Conservation (phyloP, 2,113 vertebrate species). For the Kobus ellipsiprymnus region DNA sequence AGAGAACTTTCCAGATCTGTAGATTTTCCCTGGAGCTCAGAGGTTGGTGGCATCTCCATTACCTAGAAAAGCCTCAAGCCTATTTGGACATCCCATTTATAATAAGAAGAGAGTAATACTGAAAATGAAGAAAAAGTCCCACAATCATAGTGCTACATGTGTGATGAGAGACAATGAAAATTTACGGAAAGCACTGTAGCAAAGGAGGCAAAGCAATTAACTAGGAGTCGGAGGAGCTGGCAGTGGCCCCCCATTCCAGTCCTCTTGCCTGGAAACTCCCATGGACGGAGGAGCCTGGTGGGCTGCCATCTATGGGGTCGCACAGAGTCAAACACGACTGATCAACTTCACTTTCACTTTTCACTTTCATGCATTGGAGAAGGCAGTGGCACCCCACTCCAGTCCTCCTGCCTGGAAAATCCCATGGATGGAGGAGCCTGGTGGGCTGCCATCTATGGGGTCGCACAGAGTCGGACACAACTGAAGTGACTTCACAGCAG, state of each 20-base stretch:
- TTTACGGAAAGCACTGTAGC: background rate
- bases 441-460: no score
- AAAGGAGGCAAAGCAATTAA: background rate
- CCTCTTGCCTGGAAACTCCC: no score
- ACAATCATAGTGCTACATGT: background rate
- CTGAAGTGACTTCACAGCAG: background rate
- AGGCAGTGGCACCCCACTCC: no score
- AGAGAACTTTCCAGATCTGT: slow-evolving; percentile 20
- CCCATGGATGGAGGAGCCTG: no score
- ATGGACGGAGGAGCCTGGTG: no score
- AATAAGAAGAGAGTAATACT: background rate
- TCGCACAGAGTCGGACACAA: no score
- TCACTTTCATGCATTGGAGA: no score
- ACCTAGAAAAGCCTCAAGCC: slow-evolving; percentile 40
- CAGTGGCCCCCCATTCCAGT: no score
- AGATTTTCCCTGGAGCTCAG: slow-evolving; percentile 4
- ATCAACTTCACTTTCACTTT: no score
- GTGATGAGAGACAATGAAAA: slow-evolving; percentile 23
- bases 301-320: no score
- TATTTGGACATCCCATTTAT: slow-evolving; percentile 2
- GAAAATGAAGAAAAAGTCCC: slow-evolving; percentile 47
- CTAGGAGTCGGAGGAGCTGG: background rate
- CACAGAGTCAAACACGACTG: fast-evolving
- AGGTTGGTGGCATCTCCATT: background rate
- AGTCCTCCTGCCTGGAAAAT: no score